A percentile compares a stretch with the other conserved stretches of the same genome.
These are phyloP conservation scores for Watersipora subatra DNA, from an alignment of 1,140 invertebrate genomes.

Conservation along the genomic window DNA sequence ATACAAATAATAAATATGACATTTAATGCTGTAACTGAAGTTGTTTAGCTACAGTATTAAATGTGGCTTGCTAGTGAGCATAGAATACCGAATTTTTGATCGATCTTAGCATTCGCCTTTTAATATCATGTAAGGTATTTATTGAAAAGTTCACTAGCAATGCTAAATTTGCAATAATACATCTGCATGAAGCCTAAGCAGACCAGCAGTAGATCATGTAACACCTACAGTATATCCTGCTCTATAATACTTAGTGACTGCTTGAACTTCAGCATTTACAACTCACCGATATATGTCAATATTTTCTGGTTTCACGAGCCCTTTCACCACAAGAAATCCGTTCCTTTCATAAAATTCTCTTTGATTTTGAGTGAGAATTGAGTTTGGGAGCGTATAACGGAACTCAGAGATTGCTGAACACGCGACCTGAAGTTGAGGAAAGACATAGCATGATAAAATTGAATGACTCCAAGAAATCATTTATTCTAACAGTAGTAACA, in stretches of 20 bases:
- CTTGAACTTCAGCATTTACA: too few species aligned
- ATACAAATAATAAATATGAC: too few species aligned
- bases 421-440: too few species aligned
- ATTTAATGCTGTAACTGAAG: too few species aligned
- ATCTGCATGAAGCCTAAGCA: not conserved
- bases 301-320: slow-evolving; percentile 48
- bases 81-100: too few species aligned
- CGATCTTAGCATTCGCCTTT: too few species aligned
- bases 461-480: not conserved
- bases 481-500: not conserved
- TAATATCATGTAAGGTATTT: not conserved
- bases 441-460: too few species aligned
- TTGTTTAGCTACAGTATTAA: too few species aligned
- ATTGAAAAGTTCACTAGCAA: not conserved
- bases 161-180: not conserved
- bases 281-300: slow-evolving; percentile 49
- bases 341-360: slow-evolving; percentile 63
- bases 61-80: too few species aligned
- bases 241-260: too few species aligned
- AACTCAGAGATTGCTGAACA: too few species aligned
- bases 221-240: too few species aligned
- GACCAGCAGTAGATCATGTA: not conserved
- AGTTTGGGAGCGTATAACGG: slow-evolving; percentile 23
- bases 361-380: slow-evolving; percentile 41
- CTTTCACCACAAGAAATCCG: slow-evolving; percentile 57